A percentile compares a stretch with the other conserved stretches of the same genome.
Conservation (phyloP, 2,888 invertebrate species). For the Chrysolina haemoptera region DNA sequence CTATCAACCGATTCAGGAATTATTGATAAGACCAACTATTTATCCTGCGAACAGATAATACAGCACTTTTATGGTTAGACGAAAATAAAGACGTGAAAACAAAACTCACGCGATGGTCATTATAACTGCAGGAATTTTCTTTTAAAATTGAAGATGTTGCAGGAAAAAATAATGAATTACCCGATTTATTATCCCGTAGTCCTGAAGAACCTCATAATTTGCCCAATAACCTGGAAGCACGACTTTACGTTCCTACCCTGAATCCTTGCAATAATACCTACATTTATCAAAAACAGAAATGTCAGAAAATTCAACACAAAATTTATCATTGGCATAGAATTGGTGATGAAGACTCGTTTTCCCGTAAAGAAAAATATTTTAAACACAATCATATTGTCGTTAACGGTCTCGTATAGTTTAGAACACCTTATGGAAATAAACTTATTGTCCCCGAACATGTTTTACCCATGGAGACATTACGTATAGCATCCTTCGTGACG, state of each 20-base stretch:
- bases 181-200: not conserved
- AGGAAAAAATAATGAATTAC: not conserved
- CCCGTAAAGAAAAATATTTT: too few relatives aligned
- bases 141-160: not conserved
- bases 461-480: not conserved
- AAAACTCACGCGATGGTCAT: conserved; percentile 39
- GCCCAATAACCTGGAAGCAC: not conserved
- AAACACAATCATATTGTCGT: not conserved
- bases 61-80: not conserved
- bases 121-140: conserved; percentile 40
- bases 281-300: too few relatives aligned
- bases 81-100: conserved; percentile 28
- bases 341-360: too few relatives aligned
- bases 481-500: not conserved
- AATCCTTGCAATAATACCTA: too few relatives aligned
- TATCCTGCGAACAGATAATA: conserved; percentile 41
- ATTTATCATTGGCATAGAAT: too few relatives aligned
- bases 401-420: not conserved
- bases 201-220: not conserved
- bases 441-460: not conserved
- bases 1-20: conserved; percentile 33
- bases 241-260: not conserved
- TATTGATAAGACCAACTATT: conserved; percentile 42
- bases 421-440: not conserved
- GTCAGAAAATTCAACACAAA: too few relatives aligned